Evolutionary conservation across 1,140 invertebrate genomes (phyloP).

Genomic region (Laodelphax striatellus): DNA sequence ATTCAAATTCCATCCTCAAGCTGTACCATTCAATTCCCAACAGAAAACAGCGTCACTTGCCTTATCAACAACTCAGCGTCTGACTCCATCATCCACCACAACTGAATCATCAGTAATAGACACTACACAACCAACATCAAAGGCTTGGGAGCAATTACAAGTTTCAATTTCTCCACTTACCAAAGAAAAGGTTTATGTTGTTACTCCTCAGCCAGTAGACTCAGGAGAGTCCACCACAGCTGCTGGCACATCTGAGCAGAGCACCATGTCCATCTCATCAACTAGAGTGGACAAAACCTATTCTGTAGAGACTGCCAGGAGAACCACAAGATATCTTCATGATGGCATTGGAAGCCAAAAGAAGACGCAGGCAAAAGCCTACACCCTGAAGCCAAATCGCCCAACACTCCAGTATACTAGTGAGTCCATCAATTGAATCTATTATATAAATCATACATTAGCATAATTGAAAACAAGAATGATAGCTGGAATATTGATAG

Average conservation of each 20-base stretch:
- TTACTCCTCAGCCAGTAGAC: conserved; percentile 48
- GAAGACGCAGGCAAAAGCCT: no score
- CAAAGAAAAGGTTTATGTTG: conserved; percentile 65
- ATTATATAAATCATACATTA: no score
- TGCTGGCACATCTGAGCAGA: background rate
- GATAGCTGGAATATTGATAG: no score
- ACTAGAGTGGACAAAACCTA: conserved; percentile 10
- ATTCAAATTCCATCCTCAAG: conserved; percentile 7
- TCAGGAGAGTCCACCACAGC: conserved; percentile 19
- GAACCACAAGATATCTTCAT: background rate
- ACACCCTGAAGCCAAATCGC: no score
- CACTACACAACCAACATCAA: conserved; percentile 13
- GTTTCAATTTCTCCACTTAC: conserved; percentile 56
- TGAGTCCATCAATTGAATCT: no score
- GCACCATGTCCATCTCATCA: conserved; percentile 16
- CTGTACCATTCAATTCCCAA: conserved; percentile 9
- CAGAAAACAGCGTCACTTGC: conserved; percentile 9
- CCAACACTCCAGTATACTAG: no score
- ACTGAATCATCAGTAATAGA: background rate
- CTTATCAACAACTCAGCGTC: conserved; percentile 22
- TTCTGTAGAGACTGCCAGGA: conserved; percentile 4
- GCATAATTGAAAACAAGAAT: no score
- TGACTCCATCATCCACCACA: background rate
- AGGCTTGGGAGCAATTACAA: conserved; percentile 47
- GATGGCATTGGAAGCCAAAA: background rate